Conservation (phyloP, 92 coral and sea anemone species). For the Micromussa lordhowensis region DNA sequence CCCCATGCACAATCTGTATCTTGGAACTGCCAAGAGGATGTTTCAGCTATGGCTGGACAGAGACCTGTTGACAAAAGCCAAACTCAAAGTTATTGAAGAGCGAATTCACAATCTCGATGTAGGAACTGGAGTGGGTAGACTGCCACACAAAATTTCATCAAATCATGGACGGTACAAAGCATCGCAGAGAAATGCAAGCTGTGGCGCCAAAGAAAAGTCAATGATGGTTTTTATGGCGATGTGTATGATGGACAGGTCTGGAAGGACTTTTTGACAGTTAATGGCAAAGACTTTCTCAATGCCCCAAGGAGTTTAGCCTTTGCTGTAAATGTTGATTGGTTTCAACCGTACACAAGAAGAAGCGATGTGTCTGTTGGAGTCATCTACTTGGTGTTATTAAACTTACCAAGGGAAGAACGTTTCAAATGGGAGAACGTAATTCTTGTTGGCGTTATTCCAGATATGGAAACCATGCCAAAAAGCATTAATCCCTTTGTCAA, state of each 20-base stretch:
- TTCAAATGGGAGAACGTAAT: conserved; percentile 51
- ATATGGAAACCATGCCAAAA: conserved; percentile 53
- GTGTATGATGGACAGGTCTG: conserved; percentile 63
- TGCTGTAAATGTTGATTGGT: conserved; percentile 65
- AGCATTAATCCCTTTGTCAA: conserved; percentile 25
- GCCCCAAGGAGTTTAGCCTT: conserved; percentile 42
- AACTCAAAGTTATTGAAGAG: conserved; percentile 21
- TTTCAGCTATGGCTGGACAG: conserved; percentile 44
- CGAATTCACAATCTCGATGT: background rate
- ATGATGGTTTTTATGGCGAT: conserved; percentile 29
- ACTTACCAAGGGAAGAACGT: conserved; percentile 59
- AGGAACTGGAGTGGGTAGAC: too few species aligned
- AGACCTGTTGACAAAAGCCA: conserved; percentile 26
- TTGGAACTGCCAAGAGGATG: conserved; percentile 47
- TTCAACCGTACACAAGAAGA: conserved; percentile 48
- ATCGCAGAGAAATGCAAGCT: conserved; percentile 57
- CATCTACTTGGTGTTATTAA: conserved; percentile 53
- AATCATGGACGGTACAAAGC: too few species aligned
- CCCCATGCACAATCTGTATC: conserved; percentile 47
- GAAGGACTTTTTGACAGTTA: conserved; percentile 42
- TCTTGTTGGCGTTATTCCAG: conserved; percentile 50
- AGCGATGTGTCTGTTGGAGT: conserved; percentile 60
- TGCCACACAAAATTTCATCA: too few species aligned
- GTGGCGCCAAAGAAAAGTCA: conserved; percentile 41
- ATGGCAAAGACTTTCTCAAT: conserved; percentile 51